A percentile compares a stretch with the other conserved stretches of the same genome.
Conservation (phyloP, 2,797 vertebrate genomes). For the Chrosomus eos region DNA sequence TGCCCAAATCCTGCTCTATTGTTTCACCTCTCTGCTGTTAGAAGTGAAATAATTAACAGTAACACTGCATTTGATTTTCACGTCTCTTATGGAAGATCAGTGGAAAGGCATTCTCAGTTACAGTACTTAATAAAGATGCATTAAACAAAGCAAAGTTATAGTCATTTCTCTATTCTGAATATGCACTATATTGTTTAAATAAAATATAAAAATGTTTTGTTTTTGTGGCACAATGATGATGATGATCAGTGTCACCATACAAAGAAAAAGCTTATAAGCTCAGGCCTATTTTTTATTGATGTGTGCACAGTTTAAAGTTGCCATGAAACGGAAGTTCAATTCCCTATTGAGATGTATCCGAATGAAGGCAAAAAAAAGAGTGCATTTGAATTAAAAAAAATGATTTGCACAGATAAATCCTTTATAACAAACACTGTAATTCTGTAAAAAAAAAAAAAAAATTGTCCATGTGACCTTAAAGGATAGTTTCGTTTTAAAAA, state of each 20-base stretch:
- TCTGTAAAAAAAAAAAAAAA: background rate
- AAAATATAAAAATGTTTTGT: background rate
- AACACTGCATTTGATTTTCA: background rate
- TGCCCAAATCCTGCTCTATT: background rate
- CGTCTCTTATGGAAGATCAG: background rate
- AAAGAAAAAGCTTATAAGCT: background rate
- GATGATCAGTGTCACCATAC: background rate
- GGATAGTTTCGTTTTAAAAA: too few species aligned
- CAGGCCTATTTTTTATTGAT: background rate
- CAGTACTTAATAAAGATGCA: background rate
- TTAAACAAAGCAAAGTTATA: constrained; percentile 3
- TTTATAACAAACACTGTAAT: background rate
- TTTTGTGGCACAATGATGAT: background rate
- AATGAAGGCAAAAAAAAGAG: background rate
- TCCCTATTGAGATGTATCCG: background rate
- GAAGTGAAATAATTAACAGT: background rate
- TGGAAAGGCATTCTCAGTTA: background rate
- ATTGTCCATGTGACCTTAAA: too few species aligned
- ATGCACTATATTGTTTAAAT: background rate
- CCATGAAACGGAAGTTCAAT: background rate
- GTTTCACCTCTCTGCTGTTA: background rate
- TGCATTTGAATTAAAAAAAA: background rate
- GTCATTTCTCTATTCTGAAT: background rate
- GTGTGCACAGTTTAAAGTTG: background rate
- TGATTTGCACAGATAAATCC: background rate